Evolutionary conservation across 64 coral and sea anemone genomes (phyloP), one percentile per base, ranked within the genome.

Genomic region (Montipora efflorescens): DNA sequence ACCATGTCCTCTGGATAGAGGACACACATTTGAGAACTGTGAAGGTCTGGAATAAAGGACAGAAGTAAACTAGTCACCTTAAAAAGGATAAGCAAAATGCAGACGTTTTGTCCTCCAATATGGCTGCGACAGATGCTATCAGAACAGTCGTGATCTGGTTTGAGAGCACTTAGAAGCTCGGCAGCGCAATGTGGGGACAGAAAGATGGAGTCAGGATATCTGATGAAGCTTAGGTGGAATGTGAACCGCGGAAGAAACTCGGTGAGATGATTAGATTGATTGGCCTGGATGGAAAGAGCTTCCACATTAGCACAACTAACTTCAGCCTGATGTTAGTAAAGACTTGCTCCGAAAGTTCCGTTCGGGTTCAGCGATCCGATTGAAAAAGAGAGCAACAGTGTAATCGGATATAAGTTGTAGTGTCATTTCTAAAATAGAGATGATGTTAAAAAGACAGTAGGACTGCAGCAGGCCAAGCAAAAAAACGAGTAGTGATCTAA

Each of bases 81-180:
- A 36, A 36, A 36, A 36, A 2, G 36, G 36, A 36, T 36, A 36
- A 36, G 36, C 36, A 85, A 8, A 6, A 85, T 7, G 67, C 8
- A 20, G 49, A 85, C 46, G 49, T n/a, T 78, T 78, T 78, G 76
- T 51, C 82, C 5, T 18, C 82, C 64, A 85, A 18, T 70, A 16
- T 49, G 19, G 43, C 82, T 70, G 18, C 45, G 82, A 85, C 62
- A 85, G 82, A 85, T 18, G 45, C 62, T 8, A 50, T 49, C 62
- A 23, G 50, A 85, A 28, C 44, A 19, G 44, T 78, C 76, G 76
- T 46, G 76, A 78, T 78, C 76, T 16, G 76, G 46, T 49, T 19
- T 50, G 76, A 49, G 13, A 18, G 76, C 76, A 78, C 76, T 48
- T 13, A 50, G 20, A 78, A 19, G 76, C 76, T 78, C 76, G 44